Evolutionary conservation across 2,797 vertebrate species (phyloP).

Genomic region (Buphagus erythrorhynchus): DNA sequence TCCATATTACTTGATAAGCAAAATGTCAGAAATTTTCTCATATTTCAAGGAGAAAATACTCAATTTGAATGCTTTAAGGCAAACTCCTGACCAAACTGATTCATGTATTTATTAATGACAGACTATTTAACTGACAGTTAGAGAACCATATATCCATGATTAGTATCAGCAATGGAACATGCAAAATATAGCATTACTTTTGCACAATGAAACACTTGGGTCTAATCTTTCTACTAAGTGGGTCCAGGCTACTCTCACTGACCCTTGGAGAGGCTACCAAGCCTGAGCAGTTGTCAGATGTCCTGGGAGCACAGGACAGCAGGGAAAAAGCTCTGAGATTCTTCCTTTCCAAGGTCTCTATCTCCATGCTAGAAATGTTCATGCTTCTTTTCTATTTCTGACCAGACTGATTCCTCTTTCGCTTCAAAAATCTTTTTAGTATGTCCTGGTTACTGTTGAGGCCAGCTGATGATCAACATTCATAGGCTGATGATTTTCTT

Average conservation of each 20-base stretch:
- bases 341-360: not conserved
- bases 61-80: not conserved
- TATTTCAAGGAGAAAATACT: not conserved
- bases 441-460: not conserved
- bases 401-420: not conserved
- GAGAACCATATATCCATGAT: not conserved
- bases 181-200: not conserved
- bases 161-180: not conserved
- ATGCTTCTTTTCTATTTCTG: not conserved
- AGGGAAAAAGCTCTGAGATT: rapidly evolving
- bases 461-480: not conserved
- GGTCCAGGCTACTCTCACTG: not conserved
- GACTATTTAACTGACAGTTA: not conserved
- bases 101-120: not conserved
- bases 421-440: not conserved
- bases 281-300: not conserved
- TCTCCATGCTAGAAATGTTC: not conserved
- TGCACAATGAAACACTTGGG: not conserved
- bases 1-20: not conserved
- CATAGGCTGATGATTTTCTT: not conserved
- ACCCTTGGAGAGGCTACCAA: not conserved
- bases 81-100: not conserved
- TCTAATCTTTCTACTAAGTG: not conserved
- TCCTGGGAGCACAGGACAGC: not conserved
- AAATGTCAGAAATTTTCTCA: not conserved